Conservation (phyloP, 23 tunicate genomes). For the Diplosoma virens region DNA sequence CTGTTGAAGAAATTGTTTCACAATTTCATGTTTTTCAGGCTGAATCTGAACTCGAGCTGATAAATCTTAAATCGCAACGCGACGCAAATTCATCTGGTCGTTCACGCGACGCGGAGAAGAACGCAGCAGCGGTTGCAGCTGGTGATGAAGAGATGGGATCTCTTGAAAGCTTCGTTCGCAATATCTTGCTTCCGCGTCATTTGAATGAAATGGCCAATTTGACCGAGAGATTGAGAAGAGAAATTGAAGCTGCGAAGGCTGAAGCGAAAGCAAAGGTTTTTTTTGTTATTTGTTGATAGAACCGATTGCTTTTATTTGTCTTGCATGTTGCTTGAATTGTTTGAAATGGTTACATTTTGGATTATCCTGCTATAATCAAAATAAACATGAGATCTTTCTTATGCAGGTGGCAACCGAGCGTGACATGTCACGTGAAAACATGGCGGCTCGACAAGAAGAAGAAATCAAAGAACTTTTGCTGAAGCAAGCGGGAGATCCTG, state of each 20-base stretch:
- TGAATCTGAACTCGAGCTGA: slow-evolving; percentile 48
- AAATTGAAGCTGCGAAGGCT: slow-evolving; percentile 55
- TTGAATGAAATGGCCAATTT: slow-evolving; percentile 73
- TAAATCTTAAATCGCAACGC: slow-evolving; percentile 55
- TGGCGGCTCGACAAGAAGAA: slow-evolving; percentile 52
- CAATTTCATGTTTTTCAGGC: slow-evolving; percentile 31
- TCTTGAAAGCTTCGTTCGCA: slow-evolving; percentile 65
- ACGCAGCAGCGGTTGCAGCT: slow-evolving; percentile 23
- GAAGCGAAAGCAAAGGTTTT: slow-evolving; percentile 75
- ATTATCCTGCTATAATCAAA: too few relatives aligned
- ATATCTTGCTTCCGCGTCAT: slow-evolving; percentile 73
- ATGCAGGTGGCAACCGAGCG: slow-evolving; percentile 51
- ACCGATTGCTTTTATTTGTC: background rate
- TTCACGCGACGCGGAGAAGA: slow-evolving; percentile 39
- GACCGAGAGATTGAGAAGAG: slow-evolving; percentile 49
- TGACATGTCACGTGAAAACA: slow-evolving; percentile 31
- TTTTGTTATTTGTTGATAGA: too few relatives aligned
- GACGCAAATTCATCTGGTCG: slow-evolving; percentile 12
- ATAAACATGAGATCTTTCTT: background rate
- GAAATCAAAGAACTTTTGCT: slow-evolving; percentile 65
- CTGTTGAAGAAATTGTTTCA: slow-evolving; percentile 5
- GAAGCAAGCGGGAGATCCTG: slow-evolving; percentile 82
- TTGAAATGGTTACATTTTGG: background rate
- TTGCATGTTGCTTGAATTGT: background rate
- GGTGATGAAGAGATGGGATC: slow-evolving; percentile 8